Percentiles rank a stretch among this genome's conserved stretches.
Conservation (phyloP, 2,888 invertebrate species). For the Fragum fragum region DNA sequence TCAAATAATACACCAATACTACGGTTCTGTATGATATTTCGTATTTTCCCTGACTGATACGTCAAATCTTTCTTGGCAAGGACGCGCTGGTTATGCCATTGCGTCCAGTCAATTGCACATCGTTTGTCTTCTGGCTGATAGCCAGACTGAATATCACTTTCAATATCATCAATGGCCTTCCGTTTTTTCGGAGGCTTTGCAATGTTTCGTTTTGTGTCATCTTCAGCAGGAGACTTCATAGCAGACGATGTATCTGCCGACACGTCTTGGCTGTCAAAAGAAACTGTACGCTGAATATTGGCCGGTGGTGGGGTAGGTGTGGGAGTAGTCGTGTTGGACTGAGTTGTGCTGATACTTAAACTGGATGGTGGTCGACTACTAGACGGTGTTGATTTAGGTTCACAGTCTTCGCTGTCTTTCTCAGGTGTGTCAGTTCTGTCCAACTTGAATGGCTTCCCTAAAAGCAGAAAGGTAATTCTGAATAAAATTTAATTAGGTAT, state of each 20-base stretch:
- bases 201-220: slow-evolving; percentile 73
- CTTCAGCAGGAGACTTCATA: slow-evolving; percentile 69
- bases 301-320: slow-evolving; percentile 56
- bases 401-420: slow-evolving; percentile 54
- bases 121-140: slow-evolving; percentile 66
- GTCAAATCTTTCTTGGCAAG: slow-evolving; percentile 94
- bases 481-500: too few relatives aligned
- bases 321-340: slow-evolving; percentile 55
- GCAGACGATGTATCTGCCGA: slow-evolving; percentile 19
- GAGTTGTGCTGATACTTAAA: slow-evolving; percentile 60
- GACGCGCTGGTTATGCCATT: slow-evolving; percentile 97
- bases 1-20: slow-evolving; percentile 95
- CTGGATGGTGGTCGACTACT: slow-evolving; percentile 66
- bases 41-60: slow-evolving; percentile 94
- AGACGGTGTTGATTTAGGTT: slow-evolving; percentile 66
- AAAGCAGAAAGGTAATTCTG: too few relatives aligned
- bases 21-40: slow-evolving; percentile 87
- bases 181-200: slow-evolving; percentile 97
- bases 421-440: slow-evolving; percentile 63
- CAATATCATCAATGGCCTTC: slow-evolving; percentile 88
- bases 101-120: slow-evolving; percentile 92
- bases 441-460: slow-evolving; percentile 29
- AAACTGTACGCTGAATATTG: slow-evolving; percentile 37
- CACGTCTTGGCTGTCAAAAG: slow-evolving; percentile 41
- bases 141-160: slow-evolving; percentile 56